Conservation (phyloP, 1,140 invertebrate genomes). For the Drosophila chauvacae region DNA sequence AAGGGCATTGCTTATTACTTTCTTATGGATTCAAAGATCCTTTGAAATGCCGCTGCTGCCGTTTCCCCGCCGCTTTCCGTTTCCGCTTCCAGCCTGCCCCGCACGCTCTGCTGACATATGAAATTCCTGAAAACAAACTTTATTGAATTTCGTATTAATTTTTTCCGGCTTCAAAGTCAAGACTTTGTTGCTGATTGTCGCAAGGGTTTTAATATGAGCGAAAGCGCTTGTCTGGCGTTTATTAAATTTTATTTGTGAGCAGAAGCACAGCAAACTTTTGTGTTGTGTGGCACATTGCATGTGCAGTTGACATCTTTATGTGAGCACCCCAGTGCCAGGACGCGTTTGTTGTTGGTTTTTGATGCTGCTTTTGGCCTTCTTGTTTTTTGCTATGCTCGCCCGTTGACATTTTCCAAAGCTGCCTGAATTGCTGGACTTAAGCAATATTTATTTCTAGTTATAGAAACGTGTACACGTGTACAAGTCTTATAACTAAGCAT, state of each 20-base stretch:
- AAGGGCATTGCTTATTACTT: conserved; percentile 5
- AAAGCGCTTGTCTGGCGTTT: conserved; percentile 69
- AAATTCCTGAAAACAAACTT: conserved; percentile 71
- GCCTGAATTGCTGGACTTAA: conserved; percentile 24
- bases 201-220: conserved; percentile 64
- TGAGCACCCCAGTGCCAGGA: conserved; percentile 25
- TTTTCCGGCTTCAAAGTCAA: conserved; percentile 69
- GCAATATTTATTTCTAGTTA: conserved; percentile 47
- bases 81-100: conserved; percentile 12
- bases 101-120: conserved; percentile 50
- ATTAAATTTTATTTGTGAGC: conserved; percentile 75
- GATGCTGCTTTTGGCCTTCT: conserved; percentile 13
- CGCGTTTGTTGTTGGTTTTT: background rate
- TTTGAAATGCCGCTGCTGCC: conserved; percentile 1
- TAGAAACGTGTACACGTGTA: conserved; percentile 7
- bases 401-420: conserved; percentile 66
- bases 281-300: conserved; percentile 60
- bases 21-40: conserved; percentile 1
- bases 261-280: conserved; percentile 60
- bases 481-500: background rate
- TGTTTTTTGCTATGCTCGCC: conserved; percentile 25
- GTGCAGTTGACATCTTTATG: conserved; percentile 80
- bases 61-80: conserved; percentile 8
- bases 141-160: conserved; percentile 80
- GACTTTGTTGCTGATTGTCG: conserved; percentile 58